Evolutionary conservation across 2,888 invertebrate genomes (phyloP), one percentile per base, ranked within the genome.

Genomic region (Labia minor): DNA sequence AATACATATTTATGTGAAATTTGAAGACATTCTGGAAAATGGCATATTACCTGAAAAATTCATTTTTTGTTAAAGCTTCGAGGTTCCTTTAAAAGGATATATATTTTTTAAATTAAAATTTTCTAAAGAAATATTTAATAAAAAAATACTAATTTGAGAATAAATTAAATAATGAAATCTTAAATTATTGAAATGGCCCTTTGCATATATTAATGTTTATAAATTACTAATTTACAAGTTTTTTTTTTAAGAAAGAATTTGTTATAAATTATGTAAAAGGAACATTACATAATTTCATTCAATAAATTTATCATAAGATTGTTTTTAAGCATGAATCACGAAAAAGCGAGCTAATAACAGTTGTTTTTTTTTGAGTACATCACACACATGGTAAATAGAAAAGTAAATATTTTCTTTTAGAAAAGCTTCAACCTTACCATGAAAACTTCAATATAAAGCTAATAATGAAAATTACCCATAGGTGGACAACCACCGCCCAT

Each of bases 401-500:
- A n/a, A n/a, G n/a, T n/a, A n/a, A n/a, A n/a, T n/a, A n/a, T n/a
- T n/a, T n/a, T n/a, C n/a, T n/a, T n/a, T n/a, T n/a, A n/a, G n/a
- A n/a, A n/a, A n/a, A n/a, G n/a, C n/a, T n/a, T n/a, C n/a, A n/a
- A n/a, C n/a, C n/a, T n/a, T n/a, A n/a, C n/a, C n/a, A n/a, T n/a
- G n/a, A n/a, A n/a, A n/a, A n/a, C n/a, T n/a, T n/a, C n/a, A n/a
- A n/a, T n/a, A n/a, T n/a, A n/a, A n/a, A 49, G 16, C 14, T 49
- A 49, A 14, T 49, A 16, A 49, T n/a, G 2, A 49, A 49, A 49
- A 8, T 49, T 49, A 49, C 49, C 49, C 49, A 49, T 49, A 3
- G 49, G 49, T 4, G 49, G 49, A 14, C 49, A 49, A 14, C 49
- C 49, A 14, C 74, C 74, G n/a, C 73, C 68, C 75, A 78, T 71